Evolutionary conservation across 2,888 invertebrate genomes (phyloP), one percentile per base, ranked within the genome.

Genomic region (Chelonus formosanus): DNA sequence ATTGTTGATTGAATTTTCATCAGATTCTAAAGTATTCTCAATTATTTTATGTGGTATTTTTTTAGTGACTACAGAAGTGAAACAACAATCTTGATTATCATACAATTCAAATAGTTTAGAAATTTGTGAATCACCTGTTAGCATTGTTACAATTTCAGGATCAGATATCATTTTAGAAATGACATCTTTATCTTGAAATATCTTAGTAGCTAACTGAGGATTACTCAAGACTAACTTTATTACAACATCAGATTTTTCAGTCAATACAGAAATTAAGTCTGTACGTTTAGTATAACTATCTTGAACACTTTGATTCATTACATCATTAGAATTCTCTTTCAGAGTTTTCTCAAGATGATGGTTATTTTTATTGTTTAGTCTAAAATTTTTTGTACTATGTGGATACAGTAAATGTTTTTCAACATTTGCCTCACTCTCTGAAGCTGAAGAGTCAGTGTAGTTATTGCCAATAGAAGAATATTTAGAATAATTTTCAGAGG

Each of bases 101-200:
- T 20, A 20, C 20, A 20, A 20, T 20, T 20, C 20, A 20, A 83
- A 67, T 36, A 80, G 75, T 36, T 76, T 73, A 0, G 73, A 75
- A 7, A 82, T 72, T 45, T 77, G 72, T 3, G 83, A 81, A 74
- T 84, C 82, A n/a, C 73, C 65, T 3, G 75, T 68, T 8, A 84
- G 69, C 47, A 74, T 78, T 3, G 67, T 71, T 0, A 78, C 68
- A 7, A 77, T 71, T 32, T 74, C 73, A 54, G 76, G 74, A 70
- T 83, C 77, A 44, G 76, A 74, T 63, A 83, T 71, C 63, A 83
- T 71, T 67, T 78, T 82, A 10, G 77, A 70, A 3, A 82, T 62
- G 32, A 83, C 65, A 70, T 67, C 76, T 36, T 80, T 76, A 71
- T 79, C 81, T 32, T 68, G 76, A 50, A 80, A 60, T 57, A 83